Evolutionary conservation across 2,113 vertebrate species (phyloP).

Genomic region (Tragelaphus imberbis): DNA sequence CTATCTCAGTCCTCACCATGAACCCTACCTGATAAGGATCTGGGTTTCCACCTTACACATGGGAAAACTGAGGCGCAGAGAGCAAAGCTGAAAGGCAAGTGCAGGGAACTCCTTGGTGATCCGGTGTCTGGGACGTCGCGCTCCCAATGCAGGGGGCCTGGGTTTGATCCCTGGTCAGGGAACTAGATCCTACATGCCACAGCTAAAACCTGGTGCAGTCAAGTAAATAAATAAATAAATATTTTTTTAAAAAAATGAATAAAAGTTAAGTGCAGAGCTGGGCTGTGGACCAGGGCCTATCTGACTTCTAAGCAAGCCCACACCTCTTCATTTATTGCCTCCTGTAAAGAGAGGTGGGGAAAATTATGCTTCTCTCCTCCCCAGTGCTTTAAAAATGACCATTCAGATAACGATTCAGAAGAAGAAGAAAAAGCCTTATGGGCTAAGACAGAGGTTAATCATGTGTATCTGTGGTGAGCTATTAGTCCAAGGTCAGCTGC

Average conservation of each 20-base stretch:
- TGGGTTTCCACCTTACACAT: not conserved
- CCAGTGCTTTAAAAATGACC: not conserved
- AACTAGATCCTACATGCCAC: not conserved
- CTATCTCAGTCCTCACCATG: not conserved
- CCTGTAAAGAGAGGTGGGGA: not conserved
- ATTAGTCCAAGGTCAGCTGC: not conserved
- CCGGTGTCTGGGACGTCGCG: accelerated
- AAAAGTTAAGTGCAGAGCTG: not conserved
- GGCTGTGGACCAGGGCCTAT: not conserved
- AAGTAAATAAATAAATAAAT: not conserved
- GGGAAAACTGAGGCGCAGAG: not conserved
- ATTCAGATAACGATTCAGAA: not conserved
- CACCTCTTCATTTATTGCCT: accelerated
- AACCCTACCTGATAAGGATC: not conserved
- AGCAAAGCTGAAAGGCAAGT: not conserved
- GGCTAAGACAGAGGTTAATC: not conserved
- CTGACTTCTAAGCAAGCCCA: not conserved
- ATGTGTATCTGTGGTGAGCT: not conserved
- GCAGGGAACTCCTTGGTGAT: not conserved
- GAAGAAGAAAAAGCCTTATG: not conserved
- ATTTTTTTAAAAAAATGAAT: not conserved
- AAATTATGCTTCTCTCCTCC: not conserved
- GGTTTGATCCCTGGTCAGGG: not conserved
- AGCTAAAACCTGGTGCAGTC: not conserved
- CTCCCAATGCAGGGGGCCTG: not conserved